Base-by-base conservation (phyloP, 2,888 invertebrate genomes). In the Pharmacophagus antenor region DNA sequence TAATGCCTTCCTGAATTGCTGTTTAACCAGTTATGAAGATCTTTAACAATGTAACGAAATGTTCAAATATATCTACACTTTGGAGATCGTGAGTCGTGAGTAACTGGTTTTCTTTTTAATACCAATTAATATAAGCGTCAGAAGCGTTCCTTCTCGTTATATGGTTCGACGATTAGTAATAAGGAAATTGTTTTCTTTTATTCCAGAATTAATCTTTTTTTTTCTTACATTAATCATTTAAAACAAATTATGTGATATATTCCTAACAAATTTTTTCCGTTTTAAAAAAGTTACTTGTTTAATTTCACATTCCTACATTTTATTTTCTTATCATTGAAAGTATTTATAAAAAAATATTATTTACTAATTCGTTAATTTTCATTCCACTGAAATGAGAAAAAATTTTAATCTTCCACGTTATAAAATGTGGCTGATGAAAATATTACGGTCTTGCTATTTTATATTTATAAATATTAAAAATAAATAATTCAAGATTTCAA, bases 61-160 rank as follows among this genome's bases (percentile, higher is more conserved):
- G n/a, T 41, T 41, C 27, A 27, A 27, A 7, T 7, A 10, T 27
- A 27, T 27, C 10, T 27, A 17, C 42, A n/a, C 17, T 42, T 42
- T n/a, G n/a, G n/a, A n/a, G 42, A 18, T 42, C 42, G 15, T 42
- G n/a, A 4, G 4, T 42, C 17, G 27, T 27, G 20, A 20, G 3
- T 15, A 18, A 46, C 5, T 44, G 53, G 44, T 54, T 27, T 27
- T 12, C 8, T 20, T 53, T 42, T 44, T 44, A 18, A 54, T 44
- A 46, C 7, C 44, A 25, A 52, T 41, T 44, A 44, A 54, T 27
- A 54, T 25, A 54, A 54, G 18, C 15, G 15, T 18, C 53, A 53
- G 17, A 20, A 15, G 44, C 44, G 53, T 44, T 46, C 15, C 27
- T 8, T 27, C 12, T 8, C 18, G 6, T 54, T 54, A 54, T 27